phyloP scores from a whole-genome alignment of 2,888 invertebrate genomes.

The Sminthurides aquaticus region DNA sequence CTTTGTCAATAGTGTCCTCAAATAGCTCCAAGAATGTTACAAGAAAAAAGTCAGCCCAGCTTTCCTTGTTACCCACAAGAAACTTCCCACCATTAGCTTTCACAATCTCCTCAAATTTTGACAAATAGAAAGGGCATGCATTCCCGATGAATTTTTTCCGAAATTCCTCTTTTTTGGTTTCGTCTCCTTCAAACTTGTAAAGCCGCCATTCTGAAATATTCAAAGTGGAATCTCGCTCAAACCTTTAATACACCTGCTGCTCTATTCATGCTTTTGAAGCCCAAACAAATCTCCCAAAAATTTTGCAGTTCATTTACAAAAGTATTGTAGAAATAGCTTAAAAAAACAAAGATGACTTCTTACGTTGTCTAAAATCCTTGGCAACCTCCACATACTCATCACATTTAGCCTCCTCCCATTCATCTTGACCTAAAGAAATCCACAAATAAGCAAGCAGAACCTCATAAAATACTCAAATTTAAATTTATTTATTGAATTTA shows the following conservation, averaged over 20 bases:
- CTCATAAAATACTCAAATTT: too few species aligned
- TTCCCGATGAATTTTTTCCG: constrained; percentile 14
- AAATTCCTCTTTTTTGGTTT: constrained; percentile 16
- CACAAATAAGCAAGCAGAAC: too few species aligned
- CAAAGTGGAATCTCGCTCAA: too few species aligned
- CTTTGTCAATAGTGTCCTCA: constrained; percentile 10
- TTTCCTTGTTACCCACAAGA: constrained; percentile 21
- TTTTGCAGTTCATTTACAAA: too few species aligned
- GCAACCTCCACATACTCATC: constrained; percentile 54
- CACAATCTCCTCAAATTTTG: constrained; percentile 23
- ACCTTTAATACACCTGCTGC: too few species aligned
- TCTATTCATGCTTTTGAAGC: too few species aligned
- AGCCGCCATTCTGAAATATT: constrained; percentile 21
- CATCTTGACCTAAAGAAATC: constrained; percentile 47
- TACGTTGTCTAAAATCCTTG: constrained; percentile 53
- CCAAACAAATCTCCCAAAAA: too few species aligned
- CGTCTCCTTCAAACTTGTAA: constrained; percentile 21
- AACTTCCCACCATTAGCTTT: constrained; percentile 24
- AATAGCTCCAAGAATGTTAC: constrained; percentile 24
- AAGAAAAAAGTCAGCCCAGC: constrained; percentile 29
- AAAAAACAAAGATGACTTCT: too few species aligned
- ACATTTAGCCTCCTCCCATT: constrained; percentile 54
- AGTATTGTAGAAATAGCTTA: too few species aligned
- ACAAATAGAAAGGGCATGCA: constrained; percentile 20
- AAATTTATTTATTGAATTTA: too few species aligned